These are phyloP conservation scores for Spodoptera exigua DNA, from an alignment of 2,888 invertebrate genomes.

Conservation along the genomic window DNA sequence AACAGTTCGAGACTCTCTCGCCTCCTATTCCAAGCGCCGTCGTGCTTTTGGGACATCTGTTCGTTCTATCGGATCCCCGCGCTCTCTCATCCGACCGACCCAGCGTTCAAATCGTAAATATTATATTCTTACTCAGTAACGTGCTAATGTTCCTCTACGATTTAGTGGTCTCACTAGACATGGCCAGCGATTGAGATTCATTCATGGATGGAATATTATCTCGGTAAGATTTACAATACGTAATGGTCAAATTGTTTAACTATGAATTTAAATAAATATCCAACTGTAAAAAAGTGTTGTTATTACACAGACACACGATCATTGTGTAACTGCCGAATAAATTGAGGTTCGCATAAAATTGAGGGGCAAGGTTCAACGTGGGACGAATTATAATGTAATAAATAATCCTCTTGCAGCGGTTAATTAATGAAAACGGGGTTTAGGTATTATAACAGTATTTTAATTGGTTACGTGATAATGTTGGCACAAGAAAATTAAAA, in stretches of 20 bases:
- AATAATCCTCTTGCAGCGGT: constrained; percentile 65
- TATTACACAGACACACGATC: constrained; percentile 9
- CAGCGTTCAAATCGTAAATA: constrained; percentile 68
- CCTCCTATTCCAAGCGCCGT: constrained; percentile 79
- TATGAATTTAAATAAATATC: constrained; percentile 29
- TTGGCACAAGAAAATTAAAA: constrained; percentile 74
- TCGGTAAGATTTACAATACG: constrained; percentile 6
- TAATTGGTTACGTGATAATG: constrained; percentile 79
- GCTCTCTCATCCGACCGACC: constrained; percentile 66
- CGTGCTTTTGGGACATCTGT: constrained; percentile 77
- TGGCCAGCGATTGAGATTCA: constrained; percentile 35
- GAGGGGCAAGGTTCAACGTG: constrained; percentile 28
- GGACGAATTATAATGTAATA: constrained; percentile 64
- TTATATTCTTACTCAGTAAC: constrained; percentile 75
- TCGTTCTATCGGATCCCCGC: constrained; percentile 72
- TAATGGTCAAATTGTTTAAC: constrained; percentile 7
- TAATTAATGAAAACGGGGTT: constrained; percentile 72
- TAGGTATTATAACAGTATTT: constrained; percentile 68
- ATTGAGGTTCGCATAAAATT: constrained; percentile 15
- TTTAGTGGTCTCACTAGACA: constrained; percentile 56
- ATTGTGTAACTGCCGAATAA: constrained; percentile 6
- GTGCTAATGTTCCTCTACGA: constrained; percentile 76
- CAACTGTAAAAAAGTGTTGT: constrained; percentile 9
- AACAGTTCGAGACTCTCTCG: constrained; percentile 69
- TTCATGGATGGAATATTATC: constrained; percentile 11